Percentiles rank a stretch among this genome's conserved stretches.
These are phyloP conservation scores for Engystomops pustulosus DNA, from an alignment of 2,113 vertebrate genomes.

Conservation along the genomic window DNA sequence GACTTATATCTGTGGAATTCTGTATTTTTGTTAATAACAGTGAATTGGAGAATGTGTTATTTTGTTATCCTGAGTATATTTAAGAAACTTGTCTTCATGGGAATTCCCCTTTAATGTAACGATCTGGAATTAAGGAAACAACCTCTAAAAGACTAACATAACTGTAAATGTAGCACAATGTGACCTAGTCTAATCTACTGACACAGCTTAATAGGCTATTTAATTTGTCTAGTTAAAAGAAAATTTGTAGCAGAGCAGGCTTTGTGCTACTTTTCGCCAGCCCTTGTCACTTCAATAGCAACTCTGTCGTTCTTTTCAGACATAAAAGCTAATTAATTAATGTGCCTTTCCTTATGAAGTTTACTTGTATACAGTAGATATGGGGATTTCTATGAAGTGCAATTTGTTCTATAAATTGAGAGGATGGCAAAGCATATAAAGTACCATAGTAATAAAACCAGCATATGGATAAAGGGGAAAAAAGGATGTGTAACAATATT, in stretches of 20 bases:
- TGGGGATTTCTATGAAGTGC: neutral
- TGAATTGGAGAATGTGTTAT: too few relatives aligned
- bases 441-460: neutral
- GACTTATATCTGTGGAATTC: too few relatives aligned
- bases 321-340: slow-evolving; percentile 12
- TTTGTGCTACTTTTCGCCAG: neutral
- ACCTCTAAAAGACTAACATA: neutral
- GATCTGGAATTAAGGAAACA: slow-evolving; percentile 15
- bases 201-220: neutral
- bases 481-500: neutral
- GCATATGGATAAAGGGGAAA: neutral
- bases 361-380: neutral
- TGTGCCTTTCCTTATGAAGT: neutral
- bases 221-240: slow-evolving; percentile 3
- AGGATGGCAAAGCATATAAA: neutral
- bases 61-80: too few relatives aligned
- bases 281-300: neutral
- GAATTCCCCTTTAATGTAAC: too few relatives aligned
- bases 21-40: too few relatives aligned
- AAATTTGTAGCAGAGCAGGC: neutral
- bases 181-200: slow-evolving; percentile 7
- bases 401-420: neutral
- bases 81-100: too few relatives aligned
- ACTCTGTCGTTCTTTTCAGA: neutral
- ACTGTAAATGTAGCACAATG: neutral